Conservation (phyloP, 2,113 vertebrate genomes). For the Suncus etruscus region DNA sequence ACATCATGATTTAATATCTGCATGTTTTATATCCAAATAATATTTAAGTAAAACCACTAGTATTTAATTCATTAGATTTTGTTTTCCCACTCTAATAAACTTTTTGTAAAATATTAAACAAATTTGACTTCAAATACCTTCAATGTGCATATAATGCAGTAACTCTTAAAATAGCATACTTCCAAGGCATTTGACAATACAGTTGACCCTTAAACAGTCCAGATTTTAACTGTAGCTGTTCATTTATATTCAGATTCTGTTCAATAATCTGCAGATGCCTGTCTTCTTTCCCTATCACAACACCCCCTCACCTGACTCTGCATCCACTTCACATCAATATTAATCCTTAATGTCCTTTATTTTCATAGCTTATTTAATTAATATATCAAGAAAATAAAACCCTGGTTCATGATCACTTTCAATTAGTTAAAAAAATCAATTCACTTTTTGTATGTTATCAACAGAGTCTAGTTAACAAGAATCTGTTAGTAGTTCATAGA, state of each 20-base stretch:
- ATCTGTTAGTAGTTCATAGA: not conserved
- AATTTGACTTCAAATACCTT: slow-evolving; percentile 12
- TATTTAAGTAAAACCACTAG: not conserved
- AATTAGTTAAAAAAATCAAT: not conserved
- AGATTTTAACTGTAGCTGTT: not conserved
- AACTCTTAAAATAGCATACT: not conserved
- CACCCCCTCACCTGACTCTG: not conserved
- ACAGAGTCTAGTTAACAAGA: not conserved
- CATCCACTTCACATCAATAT: not conserved
- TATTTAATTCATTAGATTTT: slow-evolving; percentile 18
- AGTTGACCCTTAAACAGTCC: not conserved
- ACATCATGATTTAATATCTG: not conserved
- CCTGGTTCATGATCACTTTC: not conserved
- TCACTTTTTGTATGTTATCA: not conserved
- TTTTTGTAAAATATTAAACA: slow-evolving; percentile 8
- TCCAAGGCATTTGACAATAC: not conserved
- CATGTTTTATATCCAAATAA: no score
- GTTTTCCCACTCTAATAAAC: not conserved
- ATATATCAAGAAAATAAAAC: not conserved
- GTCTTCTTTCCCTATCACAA: not conserved
- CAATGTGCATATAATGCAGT: not conserved
- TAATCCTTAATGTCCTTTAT: not conserved
- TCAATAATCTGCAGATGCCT: not conserved
- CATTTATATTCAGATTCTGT: not conserved
- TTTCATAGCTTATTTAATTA: not conserved